Percentiles rank a stretch among this genome's conserved stretches.
These are phyloP conservation scores for Bibio marci DNA, from an alignment of 2,888 invertebrate genomes.

Conservation along the genomic window DNA sequence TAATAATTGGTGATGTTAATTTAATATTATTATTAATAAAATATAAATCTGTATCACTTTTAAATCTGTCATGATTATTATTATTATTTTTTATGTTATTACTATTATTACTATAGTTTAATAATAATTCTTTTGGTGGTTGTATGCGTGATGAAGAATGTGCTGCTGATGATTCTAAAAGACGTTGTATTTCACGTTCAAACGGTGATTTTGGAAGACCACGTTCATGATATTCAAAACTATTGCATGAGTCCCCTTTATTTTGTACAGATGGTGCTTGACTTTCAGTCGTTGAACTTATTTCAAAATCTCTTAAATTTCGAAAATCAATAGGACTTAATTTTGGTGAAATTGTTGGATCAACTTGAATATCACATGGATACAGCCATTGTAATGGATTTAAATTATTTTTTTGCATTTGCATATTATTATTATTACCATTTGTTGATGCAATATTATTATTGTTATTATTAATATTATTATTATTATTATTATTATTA, in stretches of 20 bases:
- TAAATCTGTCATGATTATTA: background rate
- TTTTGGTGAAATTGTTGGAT: conserved; percentile 23
- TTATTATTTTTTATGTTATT: background rate
- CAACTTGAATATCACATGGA: conserved; percentile 43
- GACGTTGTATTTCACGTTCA: conserved; percentile 62
- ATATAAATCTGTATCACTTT: background rate
- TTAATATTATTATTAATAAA: conserved; percentile 1
- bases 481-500: too few species aligned
- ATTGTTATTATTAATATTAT: too few species aligned
- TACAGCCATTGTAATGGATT: conserved; percentile 41
- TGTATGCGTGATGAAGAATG: background rate
- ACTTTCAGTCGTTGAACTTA: conserved; percentile 30
- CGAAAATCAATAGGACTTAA: conserved; percentile 18
- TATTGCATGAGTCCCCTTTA: conserved; percentile 43
- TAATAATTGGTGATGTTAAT: too few species aligned
- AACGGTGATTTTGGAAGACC: conserved; percentile 39
- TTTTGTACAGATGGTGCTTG: conserved; percentile 43
- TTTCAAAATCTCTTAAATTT: conserved; percentile 27
- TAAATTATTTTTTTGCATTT: conserved; percentile 16
- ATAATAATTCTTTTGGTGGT: background rate
- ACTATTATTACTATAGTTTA: too few species aligned
- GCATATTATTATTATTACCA: too few species aligned
- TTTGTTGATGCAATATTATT: too few species aligned
- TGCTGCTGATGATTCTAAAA: conserved; percentile 38
- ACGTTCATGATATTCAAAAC: conserved; percentile 41